Percentiles rank a stretch among this genome's conserved stretches.
These are phyloP conservation scores for Alviniconcha strummeri DNA, from an alignment of 2,888 invertebrate genomes.

Conservation along the genomic window DNA sequence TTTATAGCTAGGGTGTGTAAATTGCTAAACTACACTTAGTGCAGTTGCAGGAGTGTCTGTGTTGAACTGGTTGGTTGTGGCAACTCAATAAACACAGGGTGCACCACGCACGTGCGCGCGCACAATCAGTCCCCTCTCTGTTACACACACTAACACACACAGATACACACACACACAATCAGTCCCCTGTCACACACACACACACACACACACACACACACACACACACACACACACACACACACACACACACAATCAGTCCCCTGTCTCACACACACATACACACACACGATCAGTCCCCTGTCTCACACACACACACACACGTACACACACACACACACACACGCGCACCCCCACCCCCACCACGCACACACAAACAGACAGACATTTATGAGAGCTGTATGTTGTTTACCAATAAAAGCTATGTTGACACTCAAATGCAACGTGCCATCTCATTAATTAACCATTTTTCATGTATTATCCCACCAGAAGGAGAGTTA, in stretches of 20 bases:
- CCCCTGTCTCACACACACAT: neutral
- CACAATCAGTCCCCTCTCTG: neutral
- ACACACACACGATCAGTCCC: neutral
- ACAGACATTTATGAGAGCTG: neutral
- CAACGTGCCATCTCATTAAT: neutral
- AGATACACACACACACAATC: neutral
- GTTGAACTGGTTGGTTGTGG: neutral
- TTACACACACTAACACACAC: neutral
- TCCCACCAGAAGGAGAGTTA: neutral
- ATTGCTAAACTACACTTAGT: neutral
- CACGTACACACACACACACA: constrained; percentile 13
- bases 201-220: constrained; percentile 16
- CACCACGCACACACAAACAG: neutral
- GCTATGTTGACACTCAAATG: neutral
- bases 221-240: constrained; percentile 16
- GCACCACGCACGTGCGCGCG: no score
- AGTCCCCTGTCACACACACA: neutral
- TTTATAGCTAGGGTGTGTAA: neutral
- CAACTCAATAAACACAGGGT: neutral
- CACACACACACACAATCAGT: neutral
- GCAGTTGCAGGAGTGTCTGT: neutral
- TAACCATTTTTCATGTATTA: neutral
- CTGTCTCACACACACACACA: no score
- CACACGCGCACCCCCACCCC: neutral
- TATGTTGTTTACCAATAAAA: neutral